Evolutionary conservation across 1,140 invertebrate species (phyloP).

Genomic region (Drosophila azteca): DNA sequence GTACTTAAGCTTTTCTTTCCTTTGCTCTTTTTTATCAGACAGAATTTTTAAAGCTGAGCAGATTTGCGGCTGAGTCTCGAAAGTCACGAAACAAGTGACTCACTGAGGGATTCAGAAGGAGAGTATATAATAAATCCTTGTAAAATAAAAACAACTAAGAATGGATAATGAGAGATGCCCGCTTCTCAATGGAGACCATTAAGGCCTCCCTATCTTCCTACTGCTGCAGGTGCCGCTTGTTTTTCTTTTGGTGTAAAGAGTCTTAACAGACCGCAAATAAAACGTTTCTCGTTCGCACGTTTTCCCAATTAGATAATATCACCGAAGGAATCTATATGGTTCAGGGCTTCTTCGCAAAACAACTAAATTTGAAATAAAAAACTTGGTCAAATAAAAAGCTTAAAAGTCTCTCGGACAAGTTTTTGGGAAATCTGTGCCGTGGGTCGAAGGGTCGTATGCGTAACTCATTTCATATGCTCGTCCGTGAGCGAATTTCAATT

Average conservation of each 20-base stretch:
- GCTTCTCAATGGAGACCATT: no score
- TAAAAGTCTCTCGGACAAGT: no score
- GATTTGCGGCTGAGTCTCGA: conserved; percentile 61
- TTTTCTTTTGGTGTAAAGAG: no score
- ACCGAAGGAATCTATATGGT: no score
- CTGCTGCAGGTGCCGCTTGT: no score
- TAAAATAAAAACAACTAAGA: background rate
- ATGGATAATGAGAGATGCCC: no score
- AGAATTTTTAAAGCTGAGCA: conserved; percentile 60
- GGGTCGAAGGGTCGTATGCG: conserved; percentile 14
- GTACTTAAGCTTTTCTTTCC: conserved; percentile 42
- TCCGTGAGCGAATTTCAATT: conserved; percentile 64
- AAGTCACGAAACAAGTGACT: conserved; percentile 57
- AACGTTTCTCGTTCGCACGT: no score
- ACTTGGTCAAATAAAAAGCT: background rate
- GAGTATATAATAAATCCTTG: conserved; percentile 13
- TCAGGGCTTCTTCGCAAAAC: no score
- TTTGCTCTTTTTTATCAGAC: conserved; percentile 39
- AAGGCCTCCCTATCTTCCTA: no score
- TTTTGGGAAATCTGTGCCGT: conserved; percentile 13
- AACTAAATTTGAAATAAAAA: no score
- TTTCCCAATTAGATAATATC: no score
- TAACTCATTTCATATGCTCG: conserved; percentile 56
- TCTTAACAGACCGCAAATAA: no score
- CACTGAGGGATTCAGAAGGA: conserved; percentile 8